These are phyloP conservation scores for Silurus asotus DNA, from an alignment of 2,113 vertebrate species.

Conservation along the genomic window DNA sequence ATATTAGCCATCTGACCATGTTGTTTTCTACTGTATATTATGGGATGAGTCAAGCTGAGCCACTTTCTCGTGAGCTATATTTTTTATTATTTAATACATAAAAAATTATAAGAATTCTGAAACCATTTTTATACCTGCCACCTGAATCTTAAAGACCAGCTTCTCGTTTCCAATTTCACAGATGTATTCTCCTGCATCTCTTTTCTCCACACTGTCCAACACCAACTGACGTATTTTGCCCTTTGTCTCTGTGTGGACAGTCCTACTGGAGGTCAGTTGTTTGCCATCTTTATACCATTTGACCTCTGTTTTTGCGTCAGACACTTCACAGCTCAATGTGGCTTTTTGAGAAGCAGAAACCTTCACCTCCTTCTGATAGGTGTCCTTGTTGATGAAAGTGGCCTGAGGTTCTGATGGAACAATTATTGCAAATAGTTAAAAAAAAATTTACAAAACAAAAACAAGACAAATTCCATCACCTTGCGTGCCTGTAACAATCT, in stretches of 20 bases:
- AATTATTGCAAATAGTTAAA: too few relatives aligned
- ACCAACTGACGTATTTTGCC: slow-evolving; percentile 70
- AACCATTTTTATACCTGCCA: slow-evolving; percentile 72
- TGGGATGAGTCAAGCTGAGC: too few relatives aligned
- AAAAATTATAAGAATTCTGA: too few relatives aligned
- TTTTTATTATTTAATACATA: too few relatives aligned
- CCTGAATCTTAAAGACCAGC: slow-evolving; percentile 70
- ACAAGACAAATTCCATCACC: too few relatives aligned
- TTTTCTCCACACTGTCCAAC: slow-evolving; percentile 76
- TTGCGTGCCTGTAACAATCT: too few relatives aligned
- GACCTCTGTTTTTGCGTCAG: slow-evolving; percentile 70
- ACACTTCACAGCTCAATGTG: slow-evolving; percentile 76
- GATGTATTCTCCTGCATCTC: slow-evolving; percentile 75
- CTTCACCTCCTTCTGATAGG: slow-evolving; percentile 72
- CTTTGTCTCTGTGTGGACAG: slow-evolving; percentile 67
- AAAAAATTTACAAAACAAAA: too few relatives aligned
- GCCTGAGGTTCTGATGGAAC: slow-evolving; percentile 51
- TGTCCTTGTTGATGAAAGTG: slow-evolving; percentile 75
- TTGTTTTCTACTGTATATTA: too few relatives aligned
- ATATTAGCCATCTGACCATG: too few relatives aligned
- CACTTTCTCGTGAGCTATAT: too few relatives aligned
- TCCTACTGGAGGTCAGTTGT: slow-evolving; percentile 66
- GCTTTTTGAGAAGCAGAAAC: slow-evolving; percentile 66
- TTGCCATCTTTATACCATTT: slow-evolving; percentile 84
- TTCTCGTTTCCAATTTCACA: slow-evolving; percentile 76